Conservation (phyloP, 1,140 invertebrate genomes). For the Polypedilum pembai region DNA sequence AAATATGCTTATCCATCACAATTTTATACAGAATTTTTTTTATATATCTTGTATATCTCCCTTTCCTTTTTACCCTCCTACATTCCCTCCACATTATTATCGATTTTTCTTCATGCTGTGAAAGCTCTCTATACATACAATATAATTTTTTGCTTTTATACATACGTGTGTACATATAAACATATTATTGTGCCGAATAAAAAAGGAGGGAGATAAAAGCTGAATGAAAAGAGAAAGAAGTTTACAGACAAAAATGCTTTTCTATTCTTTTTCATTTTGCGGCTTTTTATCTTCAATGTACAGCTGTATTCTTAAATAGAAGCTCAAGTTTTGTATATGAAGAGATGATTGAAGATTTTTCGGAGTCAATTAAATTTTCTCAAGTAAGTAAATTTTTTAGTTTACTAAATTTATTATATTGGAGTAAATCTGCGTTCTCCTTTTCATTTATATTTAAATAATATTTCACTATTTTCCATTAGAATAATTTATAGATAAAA, state of each 20-base stretch:
- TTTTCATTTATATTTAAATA: too few relatives aligned
- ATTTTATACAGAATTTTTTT: background rate
- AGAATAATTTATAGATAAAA: background rate
- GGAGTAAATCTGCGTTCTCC: too few relatives aligned
- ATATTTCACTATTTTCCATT: too few relatives aligned
- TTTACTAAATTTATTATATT: too few relatives aligned
- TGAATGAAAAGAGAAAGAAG: background rate
- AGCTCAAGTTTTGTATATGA: background rate
- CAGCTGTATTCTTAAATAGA: background rate
- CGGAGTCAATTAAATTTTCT: too few relatives aligned
- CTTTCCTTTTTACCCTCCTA: background rate
- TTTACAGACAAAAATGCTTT: slow-evolving; percentile 2
- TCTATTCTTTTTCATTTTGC: background rate
- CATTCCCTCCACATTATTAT: background rate
- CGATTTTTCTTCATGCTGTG: slow-evolving; percentile 4
- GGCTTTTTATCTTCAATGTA: background rate
- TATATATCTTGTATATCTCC: background rate
- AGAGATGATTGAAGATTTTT: background rate
- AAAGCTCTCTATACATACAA: background rate
- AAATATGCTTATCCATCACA: slow-evolving; percentile 13
- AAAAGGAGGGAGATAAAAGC: background rate
- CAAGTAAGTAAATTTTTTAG: too few relatives aligned
- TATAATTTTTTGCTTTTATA: background rate
- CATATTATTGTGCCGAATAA: background rate
- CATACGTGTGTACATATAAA: too few relatives aligned